phyloP scores from a whole-genome alignment of 2,888 invertebrate species.

The Trachelus iudaicus region DNA sequence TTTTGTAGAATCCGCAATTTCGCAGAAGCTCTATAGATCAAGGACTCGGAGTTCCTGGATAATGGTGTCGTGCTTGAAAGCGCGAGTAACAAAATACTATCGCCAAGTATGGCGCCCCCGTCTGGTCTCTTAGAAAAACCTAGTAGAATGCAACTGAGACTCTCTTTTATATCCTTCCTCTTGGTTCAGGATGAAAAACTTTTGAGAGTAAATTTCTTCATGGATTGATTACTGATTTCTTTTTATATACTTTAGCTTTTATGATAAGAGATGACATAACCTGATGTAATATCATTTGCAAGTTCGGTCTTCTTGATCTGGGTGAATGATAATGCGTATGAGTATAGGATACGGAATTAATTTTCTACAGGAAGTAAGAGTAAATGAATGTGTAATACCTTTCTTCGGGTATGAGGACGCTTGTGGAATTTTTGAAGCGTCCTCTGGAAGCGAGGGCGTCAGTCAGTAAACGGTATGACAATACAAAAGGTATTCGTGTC shows the following conservation, averaged over 20 bases:
- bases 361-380: not conserved
- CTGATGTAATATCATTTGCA: not conserved
- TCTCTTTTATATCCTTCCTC: not conserved
- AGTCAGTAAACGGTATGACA: not conserved
- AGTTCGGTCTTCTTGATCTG: not conserved
- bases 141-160: conserved; percentile 41
- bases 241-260: not conserved
- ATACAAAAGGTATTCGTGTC: not conserved
- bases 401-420: not conserved
- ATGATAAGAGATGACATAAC: not conserved
- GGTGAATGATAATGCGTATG: not conserved
- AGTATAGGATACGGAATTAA: not conserved
- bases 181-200: not conserved
- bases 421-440: not conserved
- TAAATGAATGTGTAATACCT: not conserved
- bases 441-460: not conserved
- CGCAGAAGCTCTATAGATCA: not conserved
- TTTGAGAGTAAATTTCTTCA: not conserved
- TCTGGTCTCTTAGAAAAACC: conserved; percentile 42
- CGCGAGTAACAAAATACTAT: conserved; percentile 58
- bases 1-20: not conserved
- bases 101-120: conserved; percentile 46
- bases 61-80: conserved; percentile 39
- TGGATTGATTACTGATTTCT: not conserved
- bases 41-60: not conserved